phyloP scores from a whole-genome alignment of 2,113 vertebrate genomes.

The Malurus elegans region DNA sequence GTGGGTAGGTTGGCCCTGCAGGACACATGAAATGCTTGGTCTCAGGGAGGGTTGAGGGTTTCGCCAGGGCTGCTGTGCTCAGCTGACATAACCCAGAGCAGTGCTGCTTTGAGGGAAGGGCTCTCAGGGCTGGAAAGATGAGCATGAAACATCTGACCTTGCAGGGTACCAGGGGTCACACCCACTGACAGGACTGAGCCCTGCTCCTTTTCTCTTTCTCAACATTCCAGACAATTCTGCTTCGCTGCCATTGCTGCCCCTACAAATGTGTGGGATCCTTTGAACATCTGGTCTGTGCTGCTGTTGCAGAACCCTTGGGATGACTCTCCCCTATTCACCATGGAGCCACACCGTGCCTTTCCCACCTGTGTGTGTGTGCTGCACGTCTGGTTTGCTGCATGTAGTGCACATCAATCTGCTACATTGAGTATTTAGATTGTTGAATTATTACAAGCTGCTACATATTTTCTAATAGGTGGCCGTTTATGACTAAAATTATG shows the following conservation, averaged over 20 bases:
- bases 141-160: background rate
- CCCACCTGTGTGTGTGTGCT: background rate
- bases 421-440: too few species aligned
- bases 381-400: background rate
- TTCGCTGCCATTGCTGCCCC: background rate
- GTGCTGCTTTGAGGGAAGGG: background rate
- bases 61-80: background rate
- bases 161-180: accelerated
- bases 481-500: background rate
- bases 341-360: background rate
- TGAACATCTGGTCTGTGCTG: background rate
- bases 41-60: background rate
- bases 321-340: background rate
- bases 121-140: background rate
- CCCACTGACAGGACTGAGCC: too few species aligned
- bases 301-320: background rate
- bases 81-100: background rate
- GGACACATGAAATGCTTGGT: background rate
- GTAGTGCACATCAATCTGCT: background rate
- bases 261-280: background rate
- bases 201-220: background rate
- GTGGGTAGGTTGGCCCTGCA: background rate
- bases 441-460: background rate
- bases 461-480: background rate
- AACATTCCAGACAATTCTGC: background rate